Evolutionary conservation across 2,888 invertebrate species (phyloP).

Genomic region (Tetrapedia diversipes): DNA sequence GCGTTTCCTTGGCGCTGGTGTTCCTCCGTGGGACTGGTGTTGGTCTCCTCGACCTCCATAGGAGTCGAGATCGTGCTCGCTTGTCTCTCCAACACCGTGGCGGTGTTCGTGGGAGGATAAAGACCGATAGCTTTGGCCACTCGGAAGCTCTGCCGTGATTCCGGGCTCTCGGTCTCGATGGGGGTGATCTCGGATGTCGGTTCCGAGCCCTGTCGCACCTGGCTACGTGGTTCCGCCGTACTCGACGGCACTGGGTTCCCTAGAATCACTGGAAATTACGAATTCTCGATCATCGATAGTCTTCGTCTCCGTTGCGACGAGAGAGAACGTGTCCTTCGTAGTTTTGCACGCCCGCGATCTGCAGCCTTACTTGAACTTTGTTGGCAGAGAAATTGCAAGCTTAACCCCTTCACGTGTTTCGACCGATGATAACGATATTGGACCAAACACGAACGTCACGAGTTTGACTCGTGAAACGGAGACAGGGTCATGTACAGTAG

Average conservation of each 20-base stretch:
- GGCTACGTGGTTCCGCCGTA: constrained; percentile 65
- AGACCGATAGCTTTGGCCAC: constrained; percentile 76
- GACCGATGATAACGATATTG: too few relatives aligned
- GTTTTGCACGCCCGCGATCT: too few relatives aligned
- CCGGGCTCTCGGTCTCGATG: constrained; percentile 38
- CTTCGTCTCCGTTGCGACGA: too few relatives aligned
- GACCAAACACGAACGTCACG: too few relatives aligned
- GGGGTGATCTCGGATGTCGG: constrained; percentile 40
- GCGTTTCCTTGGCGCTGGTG: constrained; percentile 28
- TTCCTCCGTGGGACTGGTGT: constrained; percentile 25
- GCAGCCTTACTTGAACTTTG: too few relatives aligned
- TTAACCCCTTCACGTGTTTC: too few relatives aligned
- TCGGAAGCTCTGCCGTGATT: constrained; percentile 64
- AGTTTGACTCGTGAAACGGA: too few relatives aligned
- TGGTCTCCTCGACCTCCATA: constrained; percentile 40
- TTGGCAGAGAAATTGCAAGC: too few relatives aligned
- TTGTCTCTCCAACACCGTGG: constrained; percentile 47
- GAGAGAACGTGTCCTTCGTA: too few relatives aligned
- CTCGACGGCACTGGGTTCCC: constrained; percentile 74
- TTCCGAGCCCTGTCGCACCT: constrained; percentile 41
- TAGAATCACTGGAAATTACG: constrained; percentile 66
- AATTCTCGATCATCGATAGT: too few relatives aligned
- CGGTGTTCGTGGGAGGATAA: constrained; percentile 65
- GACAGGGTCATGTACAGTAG: too few relatives aligned
- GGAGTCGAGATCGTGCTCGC: constrained; percentile 35